phyloP scores from a whole-genome alignment of 35 echinoderm and acorn worm species.

The Eucidaris tribuloides region DNA sequence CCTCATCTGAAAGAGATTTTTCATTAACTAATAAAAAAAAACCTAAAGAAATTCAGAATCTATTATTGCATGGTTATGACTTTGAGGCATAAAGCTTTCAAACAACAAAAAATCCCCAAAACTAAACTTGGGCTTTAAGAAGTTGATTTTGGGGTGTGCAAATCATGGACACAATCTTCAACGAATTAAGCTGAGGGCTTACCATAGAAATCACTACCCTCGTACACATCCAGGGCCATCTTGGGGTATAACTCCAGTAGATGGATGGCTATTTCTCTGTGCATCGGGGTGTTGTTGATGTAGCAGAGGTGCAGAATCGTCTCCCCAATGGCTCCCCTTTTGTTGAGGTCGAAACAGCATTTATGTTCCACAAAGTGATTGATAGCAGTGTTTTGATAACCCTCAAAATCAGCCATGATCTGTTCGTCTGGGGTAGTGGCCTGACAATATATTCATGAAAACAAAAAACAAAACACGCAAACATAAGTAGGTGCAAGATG shows the following conservation, averaged over 20 bases:
- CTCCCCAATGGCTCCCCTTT: slow-evolving; percentile 83
- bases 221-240: slow-evolving; percentile 77
- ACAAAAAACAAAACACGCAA: slow-evolving; percentile 69
- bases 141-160: too few relatives aligned
- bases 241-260: slow-evolving; percentile 66
- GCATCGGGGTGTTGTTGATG: slow-evolving; percentile 72
- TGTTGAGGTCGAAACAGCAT: slow-evolving; percentile 78
- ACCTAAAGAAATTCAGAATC: too few relatives aligned
- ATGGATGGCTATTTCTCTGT: slow-evolving; percentile 61
- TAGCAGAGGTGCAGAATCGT: slow-evolving; percentile 92
- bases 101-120: too few relatives aligned
- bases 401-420: slow-evolving; percentile 48
- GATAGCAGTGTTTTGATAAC: slow-evolving; percentile 41
- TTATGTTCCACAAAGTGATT: slow-evolving; percentile 66
- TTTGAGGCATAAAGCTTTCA: too few relatives aligned
- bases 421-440: slow-evolving; percentile 36
- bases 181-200: background rate
- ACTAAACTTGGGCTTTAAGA: too few relatives aligned
- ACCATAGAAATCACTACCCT: slow-evolving; percentile 93
- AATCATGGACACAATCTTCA: too few relatives aligned
- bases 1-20: too few relatives aligned
- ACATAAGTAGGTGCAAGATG: background rate
- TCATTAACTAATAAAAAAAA: too few relatives aligned
- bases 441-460: slow-evolving; percentile 20
- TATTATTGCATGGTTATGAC: too few relatives aligned